Conservation (phyloP, 2,113 vertebrate genomes). For the Craseonycteris thonglongyai region DNA sequence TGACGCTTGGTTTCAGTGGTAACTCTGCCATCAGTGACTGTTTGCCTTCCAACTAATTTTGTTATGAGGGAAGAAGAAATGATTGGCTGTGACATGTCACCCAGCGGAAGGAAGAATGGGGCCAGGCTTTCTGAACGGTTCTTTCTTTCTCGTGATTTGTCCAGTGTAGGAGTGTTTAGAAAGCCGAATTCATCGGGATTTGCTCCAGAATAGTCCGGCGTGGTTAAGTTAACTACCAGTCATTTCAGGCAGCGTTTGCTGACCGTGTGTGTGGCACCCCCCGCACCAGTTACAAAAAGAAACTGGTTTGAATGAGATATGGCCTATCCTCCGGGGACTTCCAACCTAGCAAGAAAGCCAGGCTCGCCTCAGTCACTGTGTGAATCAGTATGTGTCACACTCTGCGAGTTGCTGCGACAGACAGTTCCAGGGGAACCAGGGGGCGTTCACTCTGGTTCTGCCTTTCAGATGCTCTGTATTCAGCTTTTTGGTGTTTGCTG, state of each 20-base stretch:
- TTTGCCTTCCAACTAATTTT: not conserved
- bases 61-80: not conserved
- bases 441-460: accelerated
- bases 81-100: accelerated
- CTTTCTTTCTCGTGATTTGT: not conserved
- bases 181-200: not conserved
- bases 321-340: not conserved
- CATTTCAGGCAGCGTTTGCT: not conserved
- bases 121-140: not conserved
- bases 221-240: accelerated
- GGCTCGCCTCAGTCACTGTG: accelerated
- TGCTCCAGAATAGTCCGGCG: not conserved
- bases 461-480: accelerated
- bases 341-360: not conserved
- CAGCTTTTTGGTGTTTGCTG: not conserved
- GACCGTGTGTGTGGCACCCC: accelerated
- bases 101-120: not conserved
- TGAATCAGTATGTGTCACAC: accelerated
- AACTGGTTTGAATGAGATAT: not conserved
- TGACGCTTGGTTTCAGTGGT: accelerated
- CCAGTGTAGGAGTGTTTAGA: not conserved
- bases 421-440: accelerated
- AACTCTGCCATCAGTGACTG: not conserved
- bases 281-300: not conserved
- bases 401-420: accelerated